phyloP scores from a whole-genome alignment of 2,797 vertebrate genomes.

The Mionectes olivaceus region DNA sequence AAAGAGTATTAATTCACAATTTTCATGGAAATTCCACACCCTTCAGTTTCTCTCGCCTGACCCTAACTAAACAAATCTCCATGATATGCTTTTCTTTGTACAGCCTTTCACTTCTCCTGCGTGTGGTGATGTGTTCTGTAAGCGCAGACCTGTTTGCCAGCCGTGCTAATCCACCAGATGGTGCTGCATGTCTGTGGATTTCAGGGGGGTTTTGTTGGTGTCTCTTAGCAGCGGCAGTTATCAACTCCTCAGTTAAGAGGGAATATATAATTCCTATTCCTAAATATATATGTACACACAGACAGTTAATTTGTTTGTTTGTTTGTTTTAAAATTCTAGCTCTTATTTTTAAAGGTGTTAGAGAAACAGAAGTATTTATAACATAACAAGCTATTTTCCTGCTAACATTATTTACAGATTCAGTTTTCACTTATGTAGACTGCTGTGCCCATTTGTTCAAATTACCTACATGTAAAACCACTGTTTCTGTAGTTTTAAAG shows the following conservation, averaged over 20 bases:
- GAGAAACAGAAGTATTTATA: constrained; percentile 38
- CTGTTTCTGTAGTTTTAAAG: not conserved
- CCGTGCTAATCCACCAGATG: constrained; percentile 79
- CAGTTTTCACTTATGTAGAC: constrained; percentile 17
- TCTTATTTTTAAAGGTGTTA: constrained; percentile 34
- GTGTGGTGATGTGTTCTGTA: not conserved
- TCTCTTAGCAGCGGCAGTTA: not conserved
- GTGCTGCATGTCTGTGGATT: constrained; percentile 78
- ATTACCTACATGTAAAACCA: not conserved
- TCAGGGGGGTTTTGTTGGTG: not conserved
- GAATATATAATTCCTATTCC: constrained; percentile 18
- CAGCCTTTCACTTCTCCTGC: not conserved
- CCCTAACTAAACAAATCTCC: not conserved
- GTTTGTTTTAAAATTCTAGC: not conserved
- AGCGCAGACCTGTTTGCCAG: not conserved
- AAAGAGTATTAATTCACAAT: not conserved
- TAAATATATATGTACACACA: not conserved
- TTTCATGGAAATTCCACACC: not conserved
- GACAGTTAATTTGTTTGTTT: not conserved
- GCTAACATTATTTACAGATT: not conserved
- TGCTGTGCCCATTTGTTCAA: not conserved
- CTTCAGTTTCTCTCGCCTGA: not conserved
- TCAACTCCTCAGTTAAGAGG: not conserved
- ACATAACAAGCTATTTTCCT: not conserved
- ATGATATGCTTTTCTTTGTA: not conserved